These are phyloP conservation scores for Bruchidius siliquastri DNA, from an alignment of 2,888 invertebrate species.

Conservation along the genomic window DNA sequence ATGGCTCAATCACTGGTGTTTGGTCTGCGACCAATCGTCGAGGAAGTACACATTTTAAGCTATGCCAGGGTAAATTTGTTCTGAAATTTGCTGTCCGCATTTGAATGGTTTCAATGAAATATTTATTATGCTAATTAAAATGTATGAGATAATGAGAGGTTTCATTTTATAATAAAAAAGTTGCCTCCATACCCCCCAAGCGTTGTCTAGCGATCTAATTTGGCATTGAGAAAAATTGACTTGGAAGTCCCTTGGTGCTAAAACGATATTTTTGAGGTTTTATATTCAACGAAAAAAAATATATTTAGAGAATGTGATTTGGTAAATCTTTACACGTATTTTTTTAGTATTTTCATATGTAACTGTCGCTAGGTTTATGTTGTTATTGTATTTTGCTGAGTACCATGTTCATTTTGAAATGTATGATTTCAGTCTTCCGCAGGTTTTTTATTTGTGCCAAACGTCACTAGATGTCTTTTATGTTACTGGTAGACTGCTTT, in stretches of 20 bases:
- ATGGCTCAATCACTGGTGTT: too few relatives aligned
- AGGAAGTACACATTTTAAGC: too few relatives aligned
- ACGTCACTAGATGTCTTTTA: slow-evolving; percentile 15
- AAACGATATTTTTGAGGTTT: slow-evolving; percentile 8
- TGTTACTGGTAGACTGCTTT: slow-evolving; percentile 19
- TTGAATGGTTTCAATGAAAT: too few relatives aligned
- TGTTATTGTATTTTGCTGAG: neutral
- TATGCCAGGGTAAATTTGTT: too few relatives aligned
- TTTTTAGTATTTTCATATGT: neutral
- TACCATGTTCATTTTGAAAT: slow-evolving; percentile 4
- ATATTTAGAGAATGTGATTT: slow-evolving; percentile 9
- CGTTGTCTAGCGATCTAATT: neutral
- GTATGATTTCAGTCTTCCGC: slow-evolving; percentile 11
- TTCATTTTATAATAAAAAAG: too few relatives aligned
- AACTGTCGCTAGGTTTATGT: neutral
- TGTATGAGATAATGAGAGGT: too few relatives aligned
- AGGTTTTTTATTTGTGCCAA: slow-evolving; percentile 22
- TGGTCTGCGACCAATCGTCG: too few relatives aligned
- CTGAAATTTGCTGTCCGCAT: too few relatives aligned
- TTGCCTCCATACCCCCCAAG: too few relatives aligned
- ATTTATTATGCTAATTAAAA: too few relatives aligned
- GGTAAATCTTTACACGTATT: slow-evolving; percentile 1
- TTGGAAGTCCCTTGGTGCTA: slow-evolving; percentile 8
- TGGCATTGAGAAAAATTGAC: neutral
- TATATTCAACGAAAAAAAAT: slow-evolving; percentile 10